phyloP scores from a whole-genome alignment of 1,140 invertebrate species.

The Bombus terrestris region DNA sequence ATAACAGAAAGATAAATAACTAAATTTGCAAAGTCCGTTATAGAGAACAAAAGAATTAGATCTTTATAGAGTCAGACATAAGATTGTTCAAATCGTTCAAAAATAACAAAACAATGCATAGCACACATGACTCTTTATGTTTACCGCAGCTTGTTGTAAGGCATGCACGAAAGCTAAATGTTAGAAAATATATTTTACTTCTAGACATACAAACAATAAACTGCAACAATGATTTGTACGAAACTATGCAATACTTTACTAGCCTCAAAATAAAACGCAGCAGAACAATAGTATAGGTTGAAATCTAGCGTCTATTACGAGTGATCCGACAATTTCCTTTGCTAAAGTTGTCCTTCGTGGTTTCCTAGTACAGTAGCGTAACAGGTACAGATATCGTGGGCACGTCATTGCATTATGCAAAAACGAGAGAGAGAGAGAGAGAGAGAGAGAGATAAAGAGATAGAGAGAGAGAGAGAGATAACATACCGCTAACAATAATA shows the following conservation, averaged over 20 bases:
- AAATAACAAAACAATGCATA: neutral
- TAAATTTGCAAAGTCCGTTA: neutral
- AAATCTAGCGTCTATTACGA: slow-evolving; percentile 13
- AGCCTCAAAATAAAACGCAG: neutral
- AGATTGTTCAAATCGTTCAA: neutral
- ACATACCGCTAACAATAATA: slow-evolving; percentile 23
- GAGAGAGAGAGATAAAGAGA: slow-evolving; percentile 4
- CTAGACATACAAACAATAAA: too few species aligned
- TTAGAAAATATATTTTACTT: too few species aligned
- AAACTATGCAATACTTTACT: neutral
- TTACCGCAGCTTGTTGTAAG: neutral
- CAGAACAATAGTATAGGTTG: slow-evolving; percentile 1
- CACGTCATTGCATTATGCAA: slow-evolving; percentile 30
- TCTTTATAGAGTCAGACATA: neutral
- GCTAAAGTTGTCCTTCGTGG: slow-evolving; percentile 24
- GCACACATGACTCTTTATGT: too few species aligned
- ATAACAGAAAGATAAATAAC: too few species aligned
- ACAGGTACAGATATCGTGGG: neutral
- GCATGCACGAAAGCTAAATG: too few species aligned
- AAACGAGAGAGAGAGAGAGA: neutral
- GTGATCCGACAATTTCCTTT: neutral
- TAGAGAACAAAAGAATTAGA: neutral
- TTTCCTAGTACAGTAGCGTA: slow-evolving; percentile 30
- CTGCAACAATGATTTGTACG: neutral
- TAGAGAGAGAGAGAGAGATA: neutral